Conservation (phyloP, 2,888 invertebrate genomes). For the Diaprepes abbreviatus region DNA sequence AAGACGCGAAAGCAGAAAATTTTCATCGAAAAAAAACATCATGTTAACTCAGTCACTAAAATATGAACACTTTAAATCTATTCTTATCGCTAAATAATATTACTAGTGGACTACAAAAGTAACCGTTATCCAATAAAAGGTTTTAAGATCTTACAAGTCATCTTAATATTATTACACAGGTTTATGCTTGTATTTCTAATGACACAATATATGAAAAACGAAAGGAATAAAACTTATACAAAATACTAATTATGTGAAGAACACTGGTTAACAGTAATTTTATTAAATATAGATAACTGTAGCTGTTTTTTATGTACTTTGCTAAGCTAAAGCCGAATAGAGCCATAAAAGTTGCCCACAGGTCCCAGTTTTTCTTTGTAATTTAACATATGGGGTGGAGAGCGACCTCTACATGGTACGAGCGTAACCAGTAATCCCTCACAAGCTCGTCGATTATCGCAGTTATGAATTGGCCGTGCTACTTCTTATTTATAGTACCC, state of each 20-base stretch:
- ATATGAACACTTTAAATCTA: constrained; percentile 36
- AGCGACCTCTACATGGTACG: no score
- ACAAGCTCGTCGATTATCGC: no score
- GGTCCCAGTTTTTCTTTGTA: no score
- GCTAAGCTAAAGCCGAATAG: no score
- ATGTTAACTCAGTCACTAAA: constrained; percentile 35
- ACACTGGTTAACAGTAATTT: no score
- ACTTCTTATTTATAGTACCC: no score
- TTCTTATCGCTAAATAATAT: constrained; percentile 22
- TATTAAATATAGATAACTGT: no score
- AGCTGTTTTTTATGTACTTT: no score
- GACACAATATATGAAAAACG: neutral
- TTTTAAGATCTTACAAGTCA: neutral
- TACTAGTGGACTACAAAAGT: constrained; percentile 4
- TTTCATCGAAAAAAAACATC: constrained; percentile 12
- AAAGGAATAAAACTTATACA: neutral
- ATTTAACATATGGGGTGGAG: no score
- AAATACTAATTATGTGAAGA: neutral
- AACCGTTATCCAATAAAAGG: constrained; percentile 5
- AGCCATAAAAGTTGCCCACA: no score
- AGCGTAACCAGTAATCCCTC: no score
- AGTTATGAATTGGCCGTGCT: no score
- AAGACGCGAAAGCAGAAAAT: constrained; percentile 6
- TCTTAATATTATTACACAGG: constrained; percentile 7
- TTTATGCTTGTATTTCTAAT: constrained; percentile 22